These are phyloP conservation scores for Alcedo atthis DNA, from an alignment of 2,797 vertebrate genomes.

Conservation along the genomic window DNA sequence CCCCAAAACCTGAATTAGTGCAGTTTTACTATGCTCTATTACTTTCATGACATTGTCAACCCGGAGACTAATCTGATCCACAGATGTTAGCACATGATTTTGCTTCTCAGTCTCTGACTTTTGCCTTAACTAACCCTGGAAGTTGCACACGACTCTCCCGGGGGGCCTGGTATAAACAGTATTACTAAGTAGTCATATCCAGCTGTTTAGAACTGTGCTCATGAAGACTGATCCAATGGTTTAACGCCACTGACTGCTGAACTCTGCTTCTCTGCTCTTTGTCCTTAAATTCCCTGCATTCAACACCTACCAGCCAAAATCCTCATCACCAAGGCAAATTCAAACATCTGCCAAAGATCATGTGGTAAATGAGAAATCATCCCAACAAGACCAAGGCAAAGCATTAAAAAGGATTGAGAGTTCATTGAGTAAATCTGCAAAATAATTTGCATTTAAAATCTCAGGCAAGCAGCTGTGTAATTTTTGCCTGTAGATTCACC, in stretches of 20 bases:
- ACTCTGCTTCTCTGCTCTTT: neutral
- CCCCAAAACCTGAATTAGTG: neutral
- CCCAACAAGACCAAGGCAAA: neutral
- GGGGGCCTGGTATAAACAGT: neutral
- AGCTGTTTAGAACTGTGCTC: constrained; percentile 9
- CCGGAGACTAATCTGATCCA: neutral
- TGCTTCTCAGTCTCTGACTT: neutral
- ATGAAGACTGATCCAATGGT: neutral
- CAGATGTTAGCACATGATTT: neutral
- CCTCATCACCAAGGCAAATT: neutral
- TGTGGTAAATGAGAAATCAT: neutral
- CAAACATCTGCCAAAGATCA: neutral
- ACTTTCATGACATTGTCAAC: neutral
- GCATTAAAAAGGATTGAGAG: neutral
- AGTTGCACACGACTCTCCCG: neutral
- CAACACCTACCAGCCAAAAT: neutral
- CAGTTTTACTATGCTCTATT: neutral
- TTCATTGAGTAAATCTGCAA: neutral
- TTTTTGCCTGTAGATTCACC: constrained; percentile 47
- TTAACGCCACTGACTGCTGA: neutral
- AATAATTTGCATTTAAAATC: constrained; percentile 47
- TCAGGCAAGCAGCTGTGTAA: neutral
- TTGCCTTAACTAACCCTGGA: neutral
- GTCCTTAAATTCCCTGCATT: neutral
- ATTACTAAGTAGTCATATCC: constrained; percentile 17